phyloP scores from a whole-genome alignment of 2,797 vertebrate genomes.

The Carduelis carduelis region DNA sequence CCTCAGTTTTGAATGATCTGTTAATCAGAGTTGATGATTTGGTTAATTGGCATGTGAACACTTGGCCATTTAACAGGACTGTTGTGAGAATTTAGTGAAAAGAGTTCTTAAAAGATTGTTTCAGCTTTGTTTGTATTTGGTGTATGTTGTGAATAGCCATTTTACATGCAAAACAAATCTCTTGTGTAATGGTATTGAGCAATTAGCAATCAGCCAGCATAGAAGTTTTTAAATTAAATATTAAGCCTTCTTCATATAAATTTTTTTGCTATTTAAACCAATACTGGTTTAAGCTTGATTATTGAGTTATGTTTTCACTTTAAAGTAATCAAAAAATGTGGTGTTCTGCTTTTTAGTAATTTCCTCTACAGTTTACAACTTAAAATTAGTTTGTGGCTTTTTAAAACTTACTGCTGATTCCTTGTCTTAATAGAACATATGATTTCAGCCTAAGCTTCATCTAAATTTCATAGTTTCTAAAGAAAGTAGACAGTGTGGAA shows the following conservation, averaged over 20 bases:
- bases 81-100: constrained; percentile 36
- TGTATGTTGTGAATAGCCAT: not conserved
- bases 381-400: constrained; percentile 41
- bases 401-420: constrained; percentile 57
- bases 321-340: not conserved
- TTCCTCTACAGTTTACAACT: constrained; percentile 15
- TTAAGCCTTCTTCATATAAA: not conserved
- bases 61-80: constrained; percentile 54
- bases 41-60: constrained; percentile 57
- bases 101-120: not conserved
- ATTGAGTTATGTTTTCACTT: not conserved
- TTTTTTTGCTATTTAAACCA: not conserved
- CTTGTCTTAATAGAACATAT: constrained; percentile 60
- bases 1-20: constrained; percentile 49
- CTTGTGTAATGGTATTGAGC: not conserved
- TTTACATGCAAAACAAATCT: not conserved
- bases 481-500: constrained; percentile 78
- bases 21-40: constrained; percentile 65
- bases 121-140: not conserved
- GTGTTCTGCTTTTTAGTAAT: constrained; percentile 12
- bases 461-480: constrained; percentile 76
- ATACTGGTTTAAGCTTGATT: not conserved
- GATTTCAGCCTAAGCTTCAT: constrained; percentile 70
- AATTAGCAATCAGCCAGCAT: not conserved
- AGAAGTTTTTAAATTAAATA: not conserved